Evolutionary conservation across 1,140 invertebrate genomes (phyloP).

Genomic region (Zelostemma sp.): DNA sequence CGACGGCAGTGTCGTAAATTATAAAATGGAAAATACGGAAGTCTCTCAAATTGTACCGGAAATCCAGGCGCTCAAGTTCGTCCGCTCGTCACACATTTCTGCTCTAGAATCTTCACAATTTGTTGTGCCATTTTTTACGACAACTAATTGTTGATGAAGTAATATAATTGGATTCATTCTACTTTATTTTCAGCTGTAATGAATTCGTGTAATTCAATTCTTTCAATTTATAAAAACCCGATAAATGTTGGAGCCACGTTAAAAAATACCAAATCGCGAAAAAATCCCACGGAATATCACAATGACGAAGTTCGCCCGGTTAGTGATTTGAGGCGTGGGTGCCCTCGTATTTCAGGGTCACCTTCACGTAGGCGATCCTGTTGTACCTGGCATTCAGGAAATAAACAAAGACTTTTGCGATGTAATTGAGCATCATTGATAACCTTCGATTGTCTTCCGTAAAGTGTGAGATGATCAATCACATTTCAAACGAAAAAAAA

Average conservation of each 20-base stretch:
- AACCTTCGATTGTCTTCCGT: slow-evolving; percentile 12
- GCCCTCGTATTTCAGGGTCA: slow-evolving; percentile 50
- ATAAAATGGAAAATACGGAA: not conserved
- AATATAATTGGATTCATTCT: no score
- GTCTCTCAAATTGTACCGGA: slow-evolving; percentile 22
- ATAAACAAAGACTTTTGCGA: slow-evolving; percentile 47
- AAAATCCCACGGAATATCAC: slow-evolving; percentile 19
- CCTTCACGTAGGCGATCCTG: slow-evolving; percentile 44
- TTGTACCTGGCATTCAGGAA: slow-evolving; percentile 52
- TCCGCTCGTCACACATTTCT: slow-evolving; percentile 45
- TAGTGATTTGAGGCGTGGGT: slow-evolving; percentile 46
- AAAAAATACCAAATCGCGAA: slow-evolving; percentile 20
- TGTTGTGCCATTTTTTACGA: not conserved
- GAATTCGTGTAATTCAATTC: no score
- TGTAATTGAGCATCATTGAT: slow-evolving; percentile 11
- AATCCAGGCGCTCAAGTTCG: slow-evolving; percentile 29
- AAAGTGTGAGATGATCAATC: slow-evolving; percentile 18
- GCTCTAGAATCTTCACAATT: slow-evolving; percentile 42
- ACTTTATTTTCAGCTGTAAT: no score
- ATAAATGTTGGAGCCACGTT: slow-evolving; percentile 15
- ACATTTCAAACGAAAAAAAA: not conserved
- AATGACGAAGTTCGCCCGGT: slow-evolving; percentile 38
- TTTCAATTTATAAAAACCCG: no score
- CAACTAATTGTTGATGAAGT: no score
- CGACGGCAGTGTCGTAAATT: not conserved